Evolutionary conservation across 2,797 vertebrate species (phyloP), one percentile per base, ranked within the genome.

Genomic region (Eidolon dupreanum): DNA sequence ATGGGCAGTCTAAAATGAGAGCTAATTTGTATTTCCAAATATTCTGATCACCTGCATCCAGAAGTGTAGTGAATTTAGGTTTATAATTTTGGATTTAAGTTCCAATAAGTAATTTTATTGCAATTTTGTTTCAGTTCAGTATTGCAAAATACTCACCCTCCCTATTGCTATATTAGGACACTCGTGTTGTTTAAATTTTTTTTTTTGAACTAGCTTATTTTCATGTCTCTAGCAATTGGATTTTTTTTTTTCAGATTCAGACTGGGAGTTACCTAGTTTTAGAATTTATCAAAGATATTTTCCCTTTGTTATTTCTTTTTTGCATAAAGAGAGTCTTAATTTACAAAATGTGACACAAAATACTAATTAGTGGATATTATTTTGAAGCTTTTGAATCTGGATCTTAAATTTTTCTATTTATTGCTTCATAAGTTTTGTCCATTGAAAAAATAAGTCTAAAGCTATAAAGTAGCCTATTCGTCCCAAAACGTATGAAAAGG

Each of bases 401-500:
- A 94, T 97, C 70, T 94, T 93, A 96, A 97, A 95, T 97, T 94
- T 96, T 94, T 94, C 94, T 93, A 70, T 97, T 81, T 82, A 97
- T 96, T 84, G 94, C 87, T 97, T 97, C 0, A 57, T 61, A 83
- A 96, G 84, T 55, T 83, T 97, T 97, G 82, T 87, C 57, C 70
- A 49, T 97, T 92, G 96, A 77, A 91, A 95, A 97, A 97, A 96
- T 65, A 97, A 97, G 94, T 94, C 86, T 94, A 71, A 24, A 95
- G 66, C 91, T 97, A 88, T 96, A 96, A 97, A 97, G 88, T 95
- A 95, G 90, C 66, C 94, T 94, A 90, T 97, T 98, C 98, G 93
- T 97, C 93, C 94, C 79, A 95, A 98, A 98, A 98, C 87, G 96
- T 98, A 94, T 95, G 96, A 97, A 97, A 98, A 96, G 94, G 82